Evolutionary conservation across 2,113 vertebrate species (phyloP).

Genomic region (Ptilorrhoa leucosticta): DNA sequence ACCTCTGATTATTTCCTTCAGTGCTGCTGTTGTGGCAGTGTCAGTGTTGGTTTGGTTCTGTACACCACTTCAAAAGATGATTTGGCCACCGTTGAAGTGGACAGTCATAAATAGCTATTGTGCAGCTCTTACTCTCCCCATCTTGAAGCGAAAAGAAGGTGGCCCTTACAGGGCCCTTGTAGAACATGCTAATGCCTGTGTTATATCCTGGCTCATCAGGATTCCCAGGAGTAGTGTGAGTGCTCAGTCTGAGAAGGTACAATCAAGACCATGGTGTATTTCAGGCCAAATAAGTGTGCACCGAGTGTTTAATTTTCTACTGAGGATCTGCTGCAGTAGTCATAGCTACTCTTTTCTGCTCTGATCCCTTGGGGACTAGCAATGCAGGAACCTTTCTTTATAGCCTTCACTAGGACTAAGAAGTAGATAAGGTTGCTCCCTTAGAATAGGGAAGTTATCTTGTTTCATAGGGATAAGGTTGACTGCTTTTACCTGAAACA

Average conservation of each 20-base stretch:
- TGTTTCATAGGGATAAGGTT: background rate
- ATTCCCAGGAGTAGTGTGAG: background rate
- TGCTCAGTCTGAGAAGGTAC: background rate
- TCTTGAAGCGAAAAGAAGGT: background rate
- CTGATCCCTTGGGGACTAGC: background rate
- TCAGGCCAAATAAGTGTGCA: background rate
- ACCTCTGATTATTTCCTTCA: background rate
- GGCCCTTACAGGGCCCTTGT: background rate
- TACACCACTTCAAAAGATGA: background rate
- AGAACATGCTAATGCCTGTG: background rate
- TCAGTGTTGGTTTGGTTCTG: background rate
- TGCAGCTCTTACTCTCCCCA: background rate
- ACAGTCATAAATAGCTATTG: background rate
- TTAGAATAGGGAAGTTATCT: background rate
- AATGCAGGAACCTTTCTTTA: background rate
- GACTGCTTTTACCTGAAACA: background rate
- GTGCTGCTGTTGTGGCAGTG: background rate
- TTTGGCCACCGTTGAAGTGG: background rate
- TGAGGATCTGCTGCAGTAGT: background rate
- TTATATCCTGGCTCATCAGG: background rate
- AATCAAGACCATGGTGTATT: background rate
- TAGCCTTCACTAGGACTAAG: background rate
- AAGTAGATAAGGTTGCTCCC: background rate
- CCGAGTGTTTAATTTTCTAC: background rate
- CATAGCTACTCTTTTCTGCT: background rate